Base-by-base conservation (phyloP, 2,113 vertebrate species). In the Verasper variegatus region DNA sequence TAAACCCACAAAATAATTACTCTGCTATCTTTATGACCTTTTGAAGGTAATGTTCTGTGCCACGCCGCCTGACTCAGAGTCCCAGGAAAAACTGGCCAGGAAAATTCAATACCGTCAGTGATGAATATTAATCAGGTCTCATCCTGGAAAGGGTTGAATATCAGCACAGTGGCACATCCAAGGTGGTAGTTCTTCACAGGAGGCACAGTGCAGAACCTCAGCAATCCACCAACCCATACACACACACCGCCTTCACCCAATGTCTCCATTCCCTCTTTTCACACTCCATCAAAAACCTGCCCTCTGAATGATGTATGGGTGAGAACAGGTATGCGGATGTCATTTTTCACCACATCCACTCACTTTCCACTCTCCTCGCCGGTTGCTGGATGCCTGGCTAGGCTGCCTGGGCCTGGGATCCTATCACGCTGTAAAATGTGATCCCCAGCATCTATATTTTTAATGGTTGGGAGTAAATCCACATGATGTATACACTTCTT, bases 241-340 rank as follows among this genome's bases (percentile, higher is more conserved):
- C 60, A 75, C 61, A 79, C 66, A 71, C 56, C 13, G 9, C 52
- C 71, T 61, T 60, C 45, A 54, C 42, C 78, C 80, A 78, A 80
- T 81, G 76, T 88, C 88, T 91, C 78, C 81, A 89, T 90, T 88
- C 71, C 26, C 62, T 68, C 66, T 83, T 75, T 85, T 87, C 70
- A 84, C 81, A 80, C 63, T 64, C 40, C 78, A 84, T 88, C 54
- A 40, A 72, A 78, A 76, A 51, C 67, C 47, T 74, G 76, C 68
- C 80, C 88, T 47, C 58, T 89, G 80, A 93, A 92, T 92, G 91
- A 92, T 92, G 74, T 89, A 92, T 93, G 76, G 82, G 51, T 37
- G 47, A 64, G 70, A 83, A 74, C 40, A 74, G 71, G 84, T 72
- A 76, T 67, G 74, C 9, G 62, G 70, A 74, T 89, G 84, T 93